Evolutionary conservation across 23 tunicate species (phyloP).

Genomic region (Diplosoma virens): DNA sequence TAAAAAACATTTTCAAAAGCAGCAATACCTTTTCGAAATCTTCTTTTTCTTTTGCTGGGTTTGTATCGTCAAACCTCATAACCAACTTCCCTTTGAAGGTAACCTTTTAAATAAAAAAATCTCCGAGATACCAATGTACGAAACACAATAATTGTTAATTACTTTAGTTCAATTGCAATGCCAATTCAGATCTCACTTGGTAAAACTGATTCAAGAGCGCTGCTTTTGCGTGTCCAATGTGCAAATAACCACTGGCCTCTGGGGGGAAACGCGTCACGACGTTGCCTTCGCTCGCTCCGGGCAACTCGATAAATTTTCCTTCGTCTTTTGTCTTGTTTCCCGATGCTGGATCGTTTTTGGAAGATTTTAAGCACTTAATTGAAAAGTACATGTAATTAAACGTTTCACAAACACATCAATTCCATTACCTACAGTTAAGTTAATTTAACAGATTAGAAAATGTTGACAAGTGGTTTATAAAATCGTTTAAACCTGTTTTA

Average conservation of each 20-base stretch:
- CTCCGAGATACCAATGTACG: not conserved
- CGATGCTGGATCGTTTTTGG: too few relatives aligned
- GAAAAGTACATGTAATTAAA: too few relatives aligned
- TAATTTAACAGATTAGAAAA: too few relatives aligned
- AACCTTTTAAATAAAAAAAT: slow-evolving; percentile 15
- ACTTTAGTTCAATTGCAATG: too few relatives aligned
- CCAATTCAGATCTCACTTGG: slow-evolving; percentile 71
- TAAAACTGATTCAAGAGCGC: slow-evolving; percentile 94
- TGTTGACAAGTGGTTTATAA: not conserved
- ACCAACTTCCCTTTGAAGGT: slow-evolving; percentile 88
- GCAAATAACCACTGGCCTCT: slow-evolving; percentile 97
- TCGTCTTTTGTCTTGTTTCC: slow-evolving; percentile 74
- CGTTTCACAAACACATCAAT: too few relatives aligned
- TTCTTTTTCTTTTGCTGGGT: slow-evolving; percentile 99
- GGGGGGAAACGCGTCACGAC: slow-evolving; percentile 98
- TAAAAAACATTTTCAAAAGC: not conserved
- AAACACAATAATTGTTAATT: not conserved
- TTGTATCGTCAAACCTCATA: slow-evolving; percentile 99
- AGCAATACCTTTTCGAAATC: slow-evolving; percentile 97
- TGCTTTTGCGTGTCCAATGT: slow-evolving; percentile 99
- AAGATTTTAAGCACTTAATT: too few relatives aligned
- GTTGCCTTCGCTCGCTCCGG: slow-evolving; percentile 97
- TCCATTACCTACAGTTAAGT: too few relatives aligned
- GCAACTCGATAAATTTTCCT: slow-evolving; percentile 91
- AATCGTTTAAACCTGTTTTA: not conserved